A percentile compares a stretch with the other conserved stretches of the same genome.
Conservation (phyloP, 2,113 vertebrate genomes). For the Elephas maximus region DNA sequence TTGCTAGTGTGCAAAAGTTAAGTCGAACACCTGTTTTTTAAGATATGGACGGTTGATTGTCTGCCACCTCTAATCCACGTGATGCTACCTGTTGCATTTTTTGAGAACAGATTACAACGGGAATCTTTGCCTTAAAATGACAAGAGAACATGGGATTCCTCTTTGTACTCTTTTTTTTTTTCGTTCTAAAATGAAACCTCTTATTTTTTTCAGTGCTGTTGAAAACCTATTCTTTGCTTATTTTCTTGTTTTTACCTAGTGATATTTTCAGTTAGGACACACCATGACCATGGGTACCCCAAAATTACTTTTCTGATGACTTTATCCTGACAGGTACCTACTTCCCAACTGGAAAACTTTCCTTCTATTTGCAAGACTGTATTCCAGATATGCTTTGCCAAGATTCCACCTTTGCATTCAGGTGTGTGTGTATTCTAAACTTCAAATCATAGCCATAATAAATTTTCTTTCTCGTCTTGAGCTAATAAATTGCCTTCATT, state of each 20-base stretch:
- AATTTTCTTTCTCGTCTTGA: slow-evolving; percentile 54
- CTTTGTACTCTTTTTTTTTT: background rate
- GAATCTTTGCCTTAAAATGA: background rate
- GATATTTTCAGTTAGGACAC: slow-evolving; percentile 61
- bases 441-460: background rate
- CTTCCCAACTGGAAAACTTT: background rate
- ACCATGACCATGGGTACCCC: slow-evolving; percentile 62
- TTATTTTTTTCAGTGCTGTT: background rate
- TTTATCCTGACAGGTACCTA: slow-evolving; percentile 61
- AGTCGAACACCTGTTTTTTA: slow-evolving; percentile 73
- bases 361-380: slow-evolving; percentile 62
- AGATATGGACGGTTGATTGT: background rate
- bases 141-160: background rate
- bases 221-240: background rate
- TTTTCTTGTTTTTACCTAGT: slow-evolving; percentile 65
- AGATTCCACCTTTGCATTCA: slow-evolving; percentile 7
- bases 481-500: background rate
- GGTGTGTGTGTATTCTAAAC: background rate
- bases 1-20: slow-evolving; percentile 56
- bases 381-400: background rate
- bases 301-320: slow-evolving; percentile 65
- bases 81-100: background rate
- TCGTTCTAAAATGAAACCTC: background rate
- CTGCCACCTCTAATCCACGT: background rate
- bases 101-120: background rate